phyloP scores from a whole-genome alignment of 2,113 vertebrate species.

The Argyrosomus japonicus region DNA sequence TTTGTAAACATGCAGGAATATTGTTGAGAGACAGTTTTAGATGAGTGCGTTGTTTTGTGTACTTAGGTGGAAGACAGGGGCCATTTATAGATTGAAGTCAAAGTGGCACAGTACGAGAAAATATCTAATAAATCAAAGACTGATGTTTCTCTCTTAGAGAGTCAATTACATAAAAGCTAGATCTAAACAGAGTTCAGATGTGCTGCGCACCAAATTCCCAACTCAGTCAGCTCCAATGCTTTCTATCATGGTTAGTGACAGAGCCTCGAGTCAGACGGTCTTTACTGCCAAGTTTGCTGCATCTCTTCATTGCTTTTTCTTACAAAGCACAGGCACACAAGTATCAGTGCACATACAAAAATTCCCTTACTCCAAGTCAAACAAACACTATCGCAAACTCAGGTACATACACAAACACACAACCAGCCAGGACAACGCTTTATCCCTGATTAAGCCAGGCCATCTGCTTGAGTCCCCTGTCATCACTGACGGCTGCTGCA shows the following conservation, averaged over 20 bases:
- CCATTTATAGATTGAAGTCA: constrained; percentile 31
- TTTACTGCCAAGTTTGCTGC: constrained; percentile 31
- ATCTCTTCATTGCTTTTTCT: constrained; percentile 28
- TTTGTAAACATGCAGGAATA: not conserved
- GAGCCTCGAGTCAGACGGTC: constrained; percentile 12
- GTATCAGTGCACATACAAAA: constrained; percentile 2
- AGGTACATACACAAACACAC: constrained; percentile 7
- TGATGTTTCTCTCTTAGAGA: constrained; percentile 10
- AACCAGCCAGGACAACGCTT: constrained; percentile 40
- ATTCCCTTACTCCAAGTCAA: constrained; percentile 18
- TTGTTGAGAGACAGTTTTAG: not conserved
- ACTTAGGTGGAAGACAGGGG: not conserved
- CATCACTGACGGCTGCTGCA: constrained; percentile 41
- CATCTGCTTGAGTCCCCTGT: constrained; percentile 66
- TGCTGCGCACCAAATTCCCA: constrained; percentile 29
- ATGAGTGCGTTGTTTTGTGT: constrained; percentile 20
- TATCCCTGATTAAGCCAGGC: constrained; percentile 59
- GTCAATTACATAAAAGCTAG: constrained; percentile 41
- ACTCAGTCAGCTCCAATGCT: constrained; percentile 25
- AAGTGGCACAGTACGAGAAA: constrained; percentile 6
- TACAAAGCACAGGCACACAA: not conserved
- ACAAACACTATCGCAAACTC: not conserved
- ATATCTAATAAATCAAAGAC: constrained; percentile 43
- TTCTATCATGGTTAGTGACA: constrained; percentile 27
- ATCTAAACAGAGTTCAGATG: constrained; percentile 36